Percentiles rank a stretch among this genome's conserved stretches.
phyloP scores from a whole-genome alignment of 2,797 vertebrate species.

The Hypotaenidia okinawae region DNA sequence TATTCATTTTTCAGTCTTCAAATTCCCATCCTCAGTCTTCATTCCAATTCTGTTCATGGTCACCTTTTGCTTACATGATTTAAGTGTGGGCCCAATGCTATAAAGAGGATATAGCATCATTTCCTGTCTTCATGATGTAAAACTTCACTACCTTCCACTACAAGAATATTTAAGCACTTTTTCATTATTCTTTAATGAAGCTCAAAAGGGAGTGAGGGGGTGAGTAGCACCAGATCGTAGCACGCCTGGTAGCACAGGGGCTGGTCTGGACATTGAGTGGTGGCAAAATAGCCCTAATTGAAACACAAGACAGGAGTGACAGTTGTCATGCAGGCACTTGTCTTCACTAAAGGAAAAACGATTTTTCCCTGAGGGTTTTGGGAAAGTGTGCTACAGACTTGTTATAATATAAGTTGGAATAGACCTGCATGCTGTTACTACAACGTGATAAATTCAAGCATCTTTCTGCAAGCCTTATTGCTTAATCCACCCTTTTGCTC shows the following conservation, averaged over 20 bases:
- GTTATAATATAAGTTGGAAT: not conserved
- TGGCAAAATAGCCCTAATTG: not conserved
- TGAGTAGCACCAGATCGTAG: not conserved
- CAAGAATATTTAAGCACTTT: not conserved
- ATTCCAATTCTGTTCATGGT: not conserved
- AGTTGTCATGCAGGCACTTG: rapidly evolving
- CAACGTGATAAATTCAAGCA: not conserved
- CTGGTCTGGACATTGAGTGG: not conserved
- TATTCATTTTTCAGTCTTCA: not conserved
- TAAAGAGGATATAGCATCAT: not conserved
- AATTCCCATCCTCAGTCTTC: not conserved
- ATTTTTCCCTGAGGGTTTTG: not conserved
- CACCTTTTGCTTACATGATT: not conserved
- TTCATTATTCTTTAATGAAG: not conserved
- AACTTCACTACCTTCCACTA: not conserved
- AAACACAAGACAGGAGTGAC: not conserved
- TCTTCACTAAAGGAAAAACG: not conserved
- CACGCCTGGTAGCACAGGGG: not conserved
- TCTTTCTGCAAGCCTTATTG: not conserved
- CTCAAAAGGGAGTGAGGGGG: not conserved
- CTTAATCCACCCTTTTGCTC: not conserved
- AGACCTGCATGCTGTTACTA: not conserved
- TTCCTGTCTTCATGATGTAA: not conserved
- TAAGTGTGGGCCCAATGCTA: not conserved
- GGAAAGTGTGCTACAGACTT: not conserved